A percentile compares a stretch with the other conserved stretches of the same genome.
phyloP scores from a whole-genome alignment of 2,888 invertebrate species.

The Hemithea aestivaria region DNA sequence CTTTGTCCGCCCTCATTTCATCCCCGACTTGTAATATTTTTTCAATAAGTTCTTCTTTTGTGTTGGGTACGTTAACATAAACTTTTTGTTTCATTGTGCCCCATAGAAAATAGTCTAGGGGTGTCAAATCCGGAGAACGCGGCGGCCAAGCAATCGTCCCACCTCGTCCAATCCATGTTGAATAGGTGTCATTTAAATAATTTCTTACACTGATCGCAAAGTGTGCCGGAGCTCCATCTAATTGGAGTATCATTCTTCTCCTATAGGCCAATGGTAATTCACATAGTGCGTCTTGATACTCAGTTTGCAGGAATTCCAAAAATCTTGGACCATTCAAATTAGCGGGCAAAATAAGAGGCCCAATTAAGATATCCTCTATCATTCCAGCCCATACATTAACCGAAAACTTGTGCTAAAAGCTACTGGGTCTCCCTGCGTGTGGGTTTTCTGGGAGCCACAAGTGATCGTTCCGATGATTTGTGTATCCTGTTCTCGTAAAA shows the following conservation, averaged over 20 bases:
- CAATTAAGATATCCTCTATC: not conserved
- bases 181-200: conserved; percentile 1
- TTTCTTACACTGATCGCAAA: not conserved
- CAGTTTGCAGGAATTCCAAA: not conserved
- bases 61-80: not conserved
- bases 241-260: not conserved
- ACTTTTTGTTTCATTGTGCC: conserved; percentile 5
- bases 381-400: conserved; percentile 5
- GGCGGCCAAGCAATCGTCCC: conserved; percentile 10
- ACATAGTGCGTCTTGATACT: not conserved
- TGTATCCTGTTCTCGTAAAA: too few relatives aligned
- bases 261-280: not conserved
- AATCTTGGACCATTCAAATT: not conserved
- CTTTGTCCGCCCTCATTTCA: too few relatives aligned
- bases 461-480: too few relatives aligned
- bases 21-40: too few relatives aligned
- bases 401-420: conserved; percentile 4
- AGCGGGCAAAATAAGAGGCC: not conserved
- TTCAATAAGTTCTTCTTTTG: too few relatives aligned
- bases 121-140: conserved; percentile 9
- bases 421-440: not conserved
- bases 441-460: too few relatives aligned
- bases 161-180: conserved; percentile 11
- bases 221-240: conserved; percentile 3
- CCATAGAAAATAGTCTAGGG: conserved; percentile 9